Percentiles rank a stretch among this genome's conserved stretches.
Conservation (phyloP, 2,113 vertebrate genomes). For the Grantiella picta region DNA sequence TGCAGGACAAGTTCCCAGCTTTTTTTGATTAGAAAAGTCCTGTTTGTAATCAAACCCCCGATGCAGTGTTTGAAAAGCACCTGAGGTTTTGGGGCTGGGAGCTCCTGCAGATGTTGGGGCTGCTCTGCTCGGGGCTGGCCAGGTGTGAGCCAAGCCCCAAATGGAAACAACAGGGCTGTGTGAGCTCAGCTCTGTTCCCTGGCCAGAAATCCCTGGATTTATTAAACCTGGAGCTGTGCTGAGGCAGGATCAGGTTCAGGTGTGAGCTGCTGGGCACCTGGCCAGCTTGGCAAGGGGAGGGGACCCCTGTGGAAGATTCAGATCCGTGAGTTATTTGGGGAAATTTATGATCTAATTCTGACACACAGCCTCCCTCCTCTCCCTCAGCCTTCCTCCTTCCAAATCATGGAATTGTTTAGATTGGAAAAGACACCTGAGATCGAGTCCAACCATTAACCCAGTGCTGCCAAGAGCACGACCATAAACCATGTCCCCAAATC, state of each 20-base stretch:
- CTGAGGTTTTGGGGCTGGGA: not conserved
- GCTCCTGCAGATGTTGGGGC: not conserved
- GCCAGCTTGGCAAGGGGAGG: not conserved
- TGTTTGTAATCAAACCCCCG: not conserved
- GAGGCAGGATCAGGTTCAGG: not conserved
- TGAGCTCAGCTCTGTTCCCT: not conserved
- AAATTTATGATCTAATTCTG: not conserved
- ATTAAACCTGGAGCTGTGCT: not conserved
- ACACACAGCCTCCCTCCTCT: not conserved
- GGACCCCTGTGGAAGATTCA: not conserved
- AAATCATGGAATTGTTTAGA: not conserved
- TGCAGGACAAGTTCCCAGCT: not conserved
- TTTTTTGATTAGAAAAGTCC: not conserved
- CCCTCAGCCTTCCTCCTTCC: not conserved
- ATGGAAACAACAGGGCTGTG: not conserved
- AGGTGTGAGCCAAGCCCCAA: not conserved
- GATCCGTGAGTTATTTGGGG: not conserved
- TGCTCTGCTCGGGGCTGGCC: not conserved
- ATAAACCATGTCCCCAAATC: not conserved
- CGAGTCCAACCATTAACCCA: fast-evolving
- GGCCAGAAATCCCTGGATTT: not conserved
- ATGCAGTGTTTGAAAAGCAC: not conserved
- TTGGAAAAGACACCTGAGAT: not conserved
- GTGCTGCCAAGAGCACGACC: not conserved
- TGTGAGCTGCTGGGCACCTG: not conserved